Conservation (phyloP, 2,888 invertebrate genomes). For the Tortrix viridana region DNA sequence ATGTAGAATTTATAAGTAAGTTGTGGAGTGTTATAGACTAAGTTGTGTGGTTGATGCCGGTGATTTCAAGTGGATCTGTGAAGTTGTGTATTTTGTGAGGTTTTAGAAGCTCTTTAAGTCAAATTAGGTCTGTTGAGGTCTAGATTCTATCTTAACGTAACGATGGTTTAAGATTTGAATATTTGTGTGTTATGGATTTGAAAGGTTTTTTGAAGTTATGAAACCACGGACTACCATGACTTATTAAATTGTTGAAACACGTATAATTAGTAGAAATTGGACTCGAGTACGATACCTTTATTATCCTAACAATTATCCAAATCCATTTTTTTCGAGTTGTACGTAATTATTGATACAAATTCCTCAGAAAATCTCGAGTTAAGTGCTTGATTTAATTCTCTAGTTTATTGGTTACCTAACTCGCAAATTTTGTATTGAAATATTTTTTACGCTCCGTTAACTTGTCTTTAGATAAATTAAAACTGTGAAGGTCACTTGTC, state of each 20-base stretch:
- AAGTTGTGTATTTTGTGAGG: slow-evolving; percentile 8
- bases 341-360: too few relatives aligned
- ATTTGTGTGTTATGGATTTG: too few relatives aligned
- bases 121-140: too few relatives aligned
- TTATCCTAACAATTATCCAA: too few relatives aligned
- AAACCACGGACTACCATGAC: too few relatives aligned
- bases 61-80: slow-evolving; percentile 3
- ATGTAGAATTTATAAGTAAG: neutral
- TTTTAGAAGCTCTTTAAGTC: slow-evolving; percentile 1
- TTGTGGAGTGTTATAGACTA: neutral
- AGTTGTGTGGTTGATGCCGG: slow-evolving; percentile 22
- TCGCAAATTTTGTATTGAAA: slow-evolving; percentile 3
- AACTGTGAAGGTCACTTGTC: slow-evolving; percentile 12
- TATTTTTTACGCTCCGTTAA: slow-evolving; percentile 14
- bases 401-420: neutral
- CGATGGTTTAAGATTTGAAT: too few relatives aligned
- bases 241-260: too few relatives aligned
- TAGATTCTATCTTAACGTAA: neutral
- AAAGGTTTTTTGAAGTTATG: too few relatives aligned
- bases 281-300: too few relatives aligned
- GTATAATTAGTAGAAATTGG: too few relatives aligned
- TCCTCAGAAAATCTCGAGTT: neutral
- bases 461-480: neutral
- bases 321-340: too few relatives aligned
- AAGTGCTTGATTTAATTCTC: neutral